Conservation (phyloP, 2,797 vertebrate genomes). For the Vespertilio murinus region DNA sequence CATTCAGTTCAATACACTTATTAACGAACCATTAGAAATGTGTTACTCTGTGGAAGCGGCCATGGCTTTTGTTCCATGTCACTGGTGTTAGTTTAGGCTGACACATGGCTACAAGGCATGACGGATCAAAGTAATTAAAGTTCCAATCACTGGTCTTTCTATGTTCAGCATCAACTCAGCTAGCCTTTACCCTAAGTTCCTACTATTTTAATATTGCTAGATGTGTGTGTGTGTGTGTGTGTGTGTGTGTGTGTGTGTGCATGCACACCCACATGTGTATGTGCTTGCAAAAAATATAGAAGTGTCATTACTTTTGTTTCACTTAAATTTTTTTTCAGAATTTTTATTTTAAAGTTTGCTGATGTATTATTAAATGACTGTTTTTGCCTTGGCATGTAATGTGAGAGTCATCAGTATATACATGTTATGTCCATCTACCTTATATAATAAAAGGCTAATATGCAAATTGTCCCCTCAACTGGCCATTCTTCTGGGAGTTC, state of each 20-base stretch:
- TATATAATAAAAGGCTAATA: no score
- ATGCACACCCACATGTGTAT: not conserved
- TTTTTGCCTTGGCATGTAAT: not conserved
- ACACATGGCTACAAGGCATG: constrained; percentile 93
- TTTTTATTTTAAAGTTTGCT: constrained; percentile 78
- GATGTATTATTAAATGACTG: constrained; percentile 35
- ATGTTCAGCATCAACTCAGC: constrained; percentile 90
- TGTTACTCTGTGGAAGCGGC: constrained; percentile 89
- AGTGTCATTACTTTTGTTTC: constrained; percentile 70
- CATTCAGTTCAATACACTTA: constrained; percentile 84
- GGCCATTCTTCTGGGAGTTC: accelerated
- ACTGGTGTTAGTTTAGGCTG: constrained; percentile 90
- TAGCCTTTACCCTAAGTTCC: constrained; percentile 84
- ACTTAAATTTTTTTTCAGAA: constrained; percentile 75
- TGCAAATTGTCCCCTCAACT: no score
- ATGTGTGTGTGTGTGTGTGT: constrained; percentile 68
- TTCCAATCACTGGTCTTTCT: constrained; percentile 97
- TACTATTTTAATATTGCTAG: constrained; percentile 85
- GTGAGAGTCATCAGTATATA: not conserved
- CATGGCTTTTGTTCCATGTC: constrained; percentile 90
- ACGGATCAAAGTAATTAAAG: constrained; percentile 97
- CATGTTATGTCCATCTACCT: not conserved
- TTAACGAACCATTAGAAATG: constrained; percentile 90
- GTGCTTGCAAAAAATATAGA: constrained; percentile 79
- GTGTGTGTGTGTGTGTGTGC: not conserved